Percentiles rank a stretch among this genome's conserved stretches.
Evolutionary conservation across 2,797 vertebrate genomes (phyloP).

Genomic region (Petrocephalus schoutedeni): DNA sequence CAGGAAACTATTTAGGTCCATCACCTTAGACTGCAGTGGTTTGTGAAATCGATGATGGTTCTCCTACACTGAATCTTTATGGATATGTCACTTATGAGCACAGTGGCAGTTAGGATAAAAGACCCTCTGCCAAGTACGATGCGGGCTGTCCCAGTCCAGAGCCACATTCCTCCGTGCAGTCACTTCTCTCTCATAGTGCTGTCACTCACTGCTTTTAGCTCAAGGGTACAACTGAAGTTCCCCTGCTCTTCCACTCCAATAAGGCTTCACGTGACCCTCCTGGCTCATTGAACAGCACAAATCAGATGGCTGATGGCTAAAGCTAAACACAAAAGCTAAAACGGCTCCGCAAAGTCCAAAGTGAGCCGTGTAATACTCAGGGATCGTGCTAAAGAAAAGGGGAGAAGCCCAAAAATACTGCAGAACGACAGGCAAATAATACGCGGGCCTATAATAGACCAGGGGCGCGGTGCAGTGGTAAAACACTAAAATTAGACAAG

Average conservation of each 20-base stretch:
- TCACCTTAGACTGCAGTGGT: neutral
- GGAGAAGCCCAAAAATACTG: neutral
- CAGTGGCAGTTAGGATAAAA: neutral
- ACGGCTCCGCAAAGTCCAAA: neutral
- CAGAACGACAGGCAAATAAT: neutral
- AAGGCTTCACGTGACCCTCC: neutral
- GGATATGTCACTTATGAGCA: slow-evolving; percentile 8
- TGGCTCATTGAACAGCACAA: neutral
- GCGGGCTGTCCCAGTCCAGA: neutral
- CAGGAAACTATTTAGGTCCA: neutral
- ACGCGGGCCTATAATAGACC: neutral
- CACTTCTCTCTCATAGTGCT: neutral
- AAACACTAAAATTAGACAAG: neutral
- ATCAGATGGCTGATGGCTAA: neutral
- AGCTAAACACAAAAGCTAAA: neutral
- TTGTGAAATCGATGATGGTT: neutral
- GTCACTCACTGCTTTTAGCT: neutral
- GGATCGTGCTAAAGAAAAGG: too few relatives aligned
- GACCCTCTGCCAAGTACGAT: neutral
- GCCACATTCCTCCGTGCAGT: neutral
- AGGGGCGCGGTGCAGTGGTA: neutral
- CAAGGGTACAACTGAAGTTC: neutral
- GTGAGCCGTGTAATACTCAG: neutral
- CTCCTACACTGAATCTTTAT: neutral
- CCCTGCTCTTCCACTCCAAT: neutral